phyloP scores from a whole-genome alignment of 23 tunicate genomes.

The Diplosoma virens region DNA sequence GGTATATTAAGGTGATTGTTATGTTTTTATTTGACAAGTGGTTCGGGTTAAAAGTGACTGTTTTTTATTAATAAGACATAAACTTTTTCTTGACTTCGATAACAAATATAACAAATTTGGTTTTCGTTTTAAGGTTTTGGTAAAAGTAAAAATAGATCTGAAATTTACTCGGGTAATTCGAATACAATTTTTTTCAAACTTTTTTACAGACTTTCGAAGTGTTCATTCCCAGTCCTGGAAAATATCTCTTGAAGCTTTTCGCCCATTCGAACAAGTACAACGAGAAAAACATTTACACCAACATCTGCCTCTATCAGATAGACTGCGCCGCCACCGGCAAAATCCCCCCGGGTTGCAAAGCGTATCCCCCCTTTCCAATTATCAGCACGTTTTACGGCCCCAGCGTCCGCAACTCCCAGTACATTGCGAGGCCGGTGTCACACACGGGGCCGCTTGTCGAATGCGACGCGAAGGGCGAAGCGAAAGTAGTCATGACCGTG shows the following conservation, averaged over 20 bases:
- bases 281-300: constrained; percentile 46
- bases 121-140: too few relatives aligned
- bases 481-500: constrained; percentile 27
- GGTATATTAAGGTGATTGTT: too few relatives aligned
- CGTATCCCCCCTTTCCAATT: constrained; percentile 52
- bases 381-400: constrained; percentile 47
- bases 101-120: too few relatives aligned
- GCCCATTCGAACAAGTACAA: constrained; percentile 46
- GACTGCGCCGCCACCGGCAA: constrained; percentile 1
- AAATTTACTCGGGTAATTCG: too few relatives aligned
- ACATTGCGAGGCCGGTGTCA: constrained; percentile 10
- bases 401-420: neutral
- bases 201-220: constrained; percentile 46
- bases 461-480: constrained; percentile 63
- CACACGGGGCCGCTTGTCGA: constrained; percentile 57
- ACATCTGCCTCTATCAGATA: constrained; percentile 58
- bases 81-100: too few relatives aligned
- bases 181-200: too few relatives aligned
- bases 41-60: too few relatives aligned
- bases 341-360: neutral
- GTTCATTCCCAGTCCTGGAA: constrained; percentile 43
- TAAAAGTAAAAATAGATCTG: too few relatives aligned
- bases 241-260: constrained; percentile 59
- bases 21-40: too few relatives aligned
- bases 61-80: too few relatives aligned